These are phyloP conservation scores for Heloderma charlesbogerti DNA, from an alignment of 2,113 vertebrate genomes.

Conservation along the genomic window DNA sequence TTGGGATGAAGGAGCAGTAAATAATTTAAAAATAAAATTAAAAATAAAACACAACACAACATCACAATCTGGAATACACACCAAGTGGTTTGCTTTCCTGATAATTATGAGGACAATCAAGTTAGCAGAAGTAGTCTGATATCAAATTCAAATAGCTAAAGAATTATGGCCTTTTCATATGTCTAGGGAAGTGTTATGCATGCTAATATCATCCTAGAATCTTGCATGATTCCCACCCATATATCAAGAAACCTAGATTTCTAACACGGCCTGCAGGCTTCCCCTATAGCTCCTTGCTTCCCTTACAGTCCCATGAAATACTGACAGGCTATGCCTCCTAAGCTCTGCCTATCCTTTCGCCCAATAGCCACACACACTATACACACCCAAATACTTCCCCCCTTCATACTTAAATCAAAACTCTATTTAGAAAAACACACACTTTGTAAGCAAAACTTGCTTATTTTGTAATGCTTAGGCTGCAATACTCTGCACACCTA, in stretches of 20 bases:
- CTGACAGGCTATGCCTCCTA: background rate
- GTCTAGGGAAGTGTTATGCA: background rate
- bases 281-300: background rate
- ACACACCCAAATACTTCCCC: background rate
- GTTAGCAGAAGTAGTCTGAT: background rate
- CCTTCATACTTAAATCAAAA: background rate
- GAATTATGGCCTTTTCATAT: background rate
- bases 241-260: background rate
- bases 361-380: background rate
- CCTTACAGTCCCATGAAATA: background rate
- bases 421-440: background rate
- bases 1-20: no score
- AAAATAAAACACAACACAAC: background rate
- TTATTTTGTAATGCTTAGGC: conserved; percentile 1
- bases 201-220: background rate
- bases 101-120: background rate
- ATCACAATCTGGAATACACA: background rate
- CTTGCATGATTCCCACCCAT: background rate
- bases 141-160: background rate
- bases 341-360: background rate
- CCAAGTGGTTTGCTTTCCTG: background rate
- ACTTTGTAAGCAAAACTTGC: background rate
- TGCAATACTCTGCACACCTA: background rate
- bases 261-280: background rate
- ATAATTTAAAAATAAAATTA: no score